Base-by-base conservation (phyloP, 2,113 vertebrate species). In the Alligator mississippiensis region DNA sequence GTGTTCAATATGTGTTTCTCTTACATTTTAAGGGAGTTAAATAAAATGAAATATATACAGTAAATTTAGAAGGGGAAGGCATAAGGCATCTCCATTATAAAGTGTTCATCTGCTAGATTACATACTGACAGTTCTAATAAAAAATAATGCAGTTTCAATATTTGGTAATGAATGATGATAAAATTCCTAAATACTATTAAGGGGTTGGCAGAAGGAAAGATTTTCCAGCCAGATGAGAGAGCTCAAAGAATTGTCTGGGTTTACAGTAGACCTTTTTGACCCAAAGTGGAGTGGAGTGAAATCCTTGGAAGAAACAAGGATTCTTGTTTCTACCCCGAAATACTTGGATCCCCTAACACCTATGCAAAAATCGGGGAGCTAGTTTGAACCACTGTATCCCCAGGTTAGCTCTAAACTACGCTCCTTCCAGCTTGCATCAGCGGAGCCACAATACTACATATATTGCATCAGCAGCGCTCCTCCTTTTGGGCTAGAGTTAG, bases 111-210 rank as follows among this genome's bases (percentile, higher is more conserved):
- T 55, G 21, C 64, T 90, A 15, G 19, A 55, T 62, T 90, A 30
- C 57, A 57, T 57, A 66, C 66, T 80, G 47, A 93, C 72, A 93
- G 57, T 79, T 60, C 24, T 11, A 84, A 62, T 66, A 60, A 75
- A 62, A 58, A 89, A 77, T 91, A 82, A 17, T 84, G 70, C 27
- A 66, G 28, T 66, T 66, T 66, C 47, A 89, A 78, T 86, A 85
- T 90, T 94, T 92, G 80, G 61, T 47, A 82, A 59, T 80, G 83
- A 89, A 25, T 75, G 27, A 28, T 64, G 28, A 14, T 28, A 15
- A 66, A n/a, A 66, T 66, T n/a, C 63, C 27, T 59, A 91, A 94
- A 89, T 9, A 60, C 9, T 18, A 92, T 86, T 90, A 93, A 89
- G 16, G 21, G 2, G 60, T 92, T 90, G 70, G 74, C 60, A 95